These are phyloP conservation scores for Tachuris rubrigastra DNA, from an alignment of 2,113 vertebrate genomes.

Conservation along the genomic window DNA sequence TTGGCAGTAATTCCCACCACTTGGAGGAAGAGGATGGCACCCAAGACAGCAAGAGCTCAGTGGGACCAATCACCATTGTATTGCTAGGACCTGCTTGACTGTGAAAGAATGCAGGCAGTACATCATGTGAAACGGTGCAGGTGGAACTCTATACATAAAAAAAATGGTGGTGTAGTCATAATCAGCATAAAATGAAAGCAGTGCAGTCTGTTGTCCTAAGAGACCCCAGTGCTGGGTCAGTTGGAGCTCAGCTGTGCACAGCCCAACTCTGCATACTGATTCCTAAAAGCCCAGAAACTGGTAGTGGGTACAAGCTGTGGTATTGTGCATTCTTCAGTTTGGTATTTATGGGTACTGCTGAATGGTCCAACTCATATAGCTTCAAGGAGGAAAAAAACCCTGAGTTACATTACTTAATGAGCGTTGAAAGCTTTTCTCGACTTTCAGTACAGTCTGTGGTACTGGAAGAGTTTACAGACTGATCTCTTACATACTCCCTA, in stretches of 20 bases:
- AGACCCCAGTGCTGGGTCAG: not conserved
- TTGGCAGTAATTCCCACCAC: not conserved
- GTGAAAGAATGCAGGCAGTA: not conserved
- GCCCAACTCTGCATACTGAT: not conserved
- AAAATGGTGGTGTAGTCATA: not conserved
- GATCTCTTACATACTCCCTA: not conserved
- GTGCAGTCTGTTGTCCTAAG: not conserved
- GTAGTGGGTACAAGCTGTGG: fast-evolving
- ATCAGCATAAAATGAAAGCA: not conserved
- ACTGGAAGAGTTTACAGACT: not conserved
- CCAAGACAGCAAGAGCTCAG: not conserved
- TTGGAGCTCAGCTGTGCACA: not conserved
- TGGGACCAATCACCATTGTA: fast-evolving
- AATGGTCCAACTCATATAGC: not conserved
- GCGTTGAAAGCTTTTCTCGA: not conserved
- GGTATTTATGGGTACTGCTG: not conserved
- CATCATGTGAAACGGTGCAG: fast-evolving
- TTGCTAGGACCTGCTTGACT: not conserved
- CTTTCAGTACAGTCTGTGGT: not conserved
- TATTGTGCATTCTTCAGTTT: not conserved
- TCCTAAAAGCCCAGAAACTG: not conserved
- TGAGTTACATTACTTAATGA: not conserved
- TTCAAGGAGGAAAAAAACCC: not conserved
- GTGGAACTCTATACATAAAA: not conserved
- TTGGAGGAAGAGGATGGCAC: not conserved